phyloP scores from a whole-genome alignment of 2,888 invertebrate species.

The Ommatoiulus sabulosus region DNA sequence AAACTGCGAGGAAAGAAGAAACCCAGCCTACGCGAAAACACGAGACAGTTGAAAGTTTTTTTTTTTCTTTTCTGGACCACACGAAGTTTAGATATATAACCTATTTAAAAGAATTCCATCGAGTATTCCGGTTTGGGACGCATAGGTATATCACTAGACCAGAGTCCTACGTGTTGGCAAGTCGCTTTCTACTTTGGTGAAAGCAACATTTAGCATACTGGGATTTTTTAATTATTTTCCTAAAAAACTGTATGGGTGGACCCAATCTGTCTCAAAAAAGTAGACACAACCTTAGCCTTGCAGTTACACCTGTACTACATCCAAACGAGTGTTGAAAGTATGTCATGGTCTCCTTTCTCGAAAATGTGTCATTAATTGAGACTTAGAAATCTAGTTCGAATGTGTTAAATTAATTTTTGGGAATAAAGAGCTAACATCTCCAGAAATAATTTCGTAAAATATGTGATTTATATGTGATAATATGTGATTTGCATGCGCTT shows the following conservation, averaged over 20 bases:
- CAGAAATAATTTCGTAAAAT: neutral
- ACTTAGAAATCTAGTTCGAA: neutral
- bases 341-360: slow-evolving; percentile 31
- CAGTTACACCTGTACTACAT: slow-evolving; percentile 5
- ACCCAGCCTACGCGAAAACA: neutral
- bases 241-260: neutral
- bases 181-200: neutral
- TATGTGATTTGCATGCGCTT: neutral
- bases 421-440: neutral
- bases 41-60: slow-evolving; percentile 1
- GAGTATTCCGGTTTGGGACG: neutral
- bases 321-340: slow-evolving; percentile 32
- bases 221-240: neutral
- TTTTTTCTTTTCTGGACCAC: slow-evolving; percentile 14
- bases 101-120: neutral
- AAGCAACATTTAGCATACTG: neutral
- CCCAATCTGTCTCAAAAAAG: neutral
- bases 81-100: slow-evolving; percentile 24
- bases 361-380: slow-evolving; percentile 11
- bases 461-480: neutral
- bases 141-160: neutral
- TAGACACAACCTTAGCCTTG: slow-evolving; percentile 47
- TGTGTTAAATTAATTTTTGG: neutral
- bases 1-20: neutral
- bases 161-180: neutral